phyloP scores from a whole-genome alignment of 2,888 invertebrate genomes.

The Buathra laborator region DNA sequence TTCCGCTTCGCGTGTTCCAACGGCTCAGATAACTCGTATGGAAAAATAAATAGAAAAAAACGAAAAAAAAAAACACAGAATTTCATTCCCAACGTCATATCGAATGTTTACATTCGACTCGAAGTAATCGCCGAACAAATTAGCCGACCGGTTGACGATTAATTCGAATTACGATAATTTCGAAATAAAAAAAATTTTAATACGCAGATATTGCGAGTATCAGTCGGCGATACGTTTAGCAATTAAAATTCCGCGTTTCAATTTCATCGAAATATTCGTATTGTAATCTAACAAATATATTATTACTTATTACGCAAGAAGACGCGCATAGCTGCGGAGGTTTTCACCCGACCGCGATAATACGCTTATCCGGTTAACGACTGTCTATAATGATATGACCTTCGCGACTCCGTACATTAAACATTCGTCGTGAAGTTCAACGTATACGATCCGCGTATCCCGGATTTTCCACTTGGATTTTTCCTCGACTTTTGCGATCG shows the following conservation, averaged over 20 bases:
- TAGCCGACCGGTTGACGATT: conserved; percentile 5
- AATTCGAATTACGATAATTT: not conserved
- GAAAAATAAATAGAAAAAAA: not conserved
- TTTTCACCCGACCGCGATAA: not conserved
- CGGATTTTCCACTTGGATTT: not conserved
- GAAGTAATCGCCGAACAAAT: conserved; percentile 40
- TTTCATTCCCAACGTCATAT: not conserved
- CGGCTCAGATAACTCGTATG: not conserved
- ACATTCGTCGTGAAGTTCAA: not conserved
- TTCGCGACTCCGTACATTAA: not conserved
- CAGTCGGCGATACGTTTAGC: not conserved
- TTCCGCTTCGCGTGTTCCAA: not conserved
- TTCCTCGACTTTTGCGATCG: not conserved
- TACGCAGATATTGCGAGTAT: not conserved
- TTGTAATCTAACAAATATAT: not conserved
- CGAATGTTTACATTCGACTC: conserved; percentile 31
- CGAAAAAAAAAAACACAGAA: no score
- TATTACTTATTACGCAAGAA: no score
- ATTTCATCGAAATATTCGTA: not conserved
- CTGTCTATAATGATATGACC: not conserved
- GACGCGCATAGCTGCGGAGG: not conserved
- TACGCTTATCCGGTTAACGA: conserved; percentile 6
- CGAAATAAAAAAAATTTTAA: not conserved
- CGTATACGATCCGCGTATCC: no score
- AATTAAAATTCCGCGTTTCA: not conserved